Base-by-base conservation (phyloP, 2,888 invertebrate species). In the Trichopoda pennipes region DNA sequence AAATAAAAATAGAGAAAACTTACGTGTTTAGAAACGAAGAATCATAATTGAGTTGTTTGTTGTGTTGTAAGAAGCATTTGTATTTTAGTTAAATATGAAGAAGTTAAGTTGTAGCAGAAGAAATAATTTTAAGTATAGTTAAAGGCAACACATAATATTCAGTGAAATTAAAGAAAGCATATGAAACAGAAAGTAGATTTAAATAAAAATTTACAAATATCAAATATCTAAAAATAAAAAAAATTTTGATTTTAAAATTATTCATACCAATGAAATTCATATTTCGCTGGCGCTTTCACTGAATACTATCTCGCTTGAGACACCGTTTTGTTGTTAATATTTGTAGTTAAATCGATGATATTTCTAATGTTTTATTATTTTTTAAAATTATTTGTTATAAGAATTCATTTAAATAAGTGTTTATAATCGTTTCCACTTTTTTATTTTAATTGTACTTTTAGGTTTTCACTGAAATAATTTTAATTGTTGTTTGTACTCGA, bases 231-330 rank as follows among this genome's bases (percentile, higher is more conserved):
- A 53, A 12, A 44, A 17, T 49, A 53, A 17, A 23, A 73, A 53
- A 17, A 23, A 73, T 74, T 75, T 72, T 16, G 23, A n/a, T 21
- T 68, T 53, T 28, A 28, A 19, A 21, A 63, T 44, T 78, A 68
- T 76, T 86, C 91, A 89, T 91, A 91, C 91, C 91, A 90, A 91
- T 91, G 91, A 91, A 90, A 91, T 91, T 91, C 91, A 91, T 90
- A 87, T 90, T 90, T 91, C 91, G 90, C 89, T 89, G 91, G 90
- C 91, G 91, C 91, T 89, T 88, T 90, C 87, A 89, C 88, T 89
- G 87, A 88, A 88, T 89, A 90, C 91, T 91, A 91, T 88, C 91
- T 91, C 89, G 89, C 90, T 89, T 89, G 89, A 84, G 88, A 86
- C 87, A 87, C 88, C 88, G 88, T 88, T 87, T 87, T 89, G 87